These are phyloP conservation scores for Sesamia nonagrioides DNA, from an alignment of 1,140 invertebrate species.

Conservation along the genomic window DNA sequence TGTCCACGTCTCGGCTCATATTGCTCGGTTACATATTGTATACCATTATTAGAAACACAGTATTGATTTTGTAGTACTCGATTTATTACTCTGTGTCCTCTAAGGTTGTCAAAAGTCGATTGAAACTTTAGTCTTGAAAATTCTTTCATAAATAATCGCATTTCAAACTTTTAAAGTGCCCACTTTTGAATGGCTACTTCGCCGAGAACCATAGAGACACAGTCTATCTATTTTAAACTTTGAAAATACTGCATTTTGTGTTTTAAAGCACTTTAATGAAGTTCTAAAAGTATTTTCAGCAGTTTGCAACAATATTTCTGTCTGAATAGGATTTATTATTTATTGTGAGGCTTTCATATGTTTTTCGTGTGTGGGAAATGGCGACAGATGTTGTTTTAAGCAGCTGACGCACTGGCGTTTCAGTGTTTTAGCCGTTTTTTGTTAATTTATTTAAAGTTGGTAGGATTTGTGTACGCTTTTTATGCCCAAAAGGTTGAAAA, in stretches of 20 bases:
- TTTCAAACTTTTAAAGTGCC: slow-evolving; percentile 2
- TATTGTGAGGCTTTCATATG: not conserved
- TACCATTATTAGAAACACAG: too few relatives aligned
- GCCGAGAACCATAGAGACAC: not conserved
- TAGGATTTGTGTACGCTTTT: too few relatives aligned
- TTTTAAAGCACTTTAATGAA: slow-evolving; percentile 32
- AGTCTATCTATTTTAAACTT: slow-evolving; percentile 26
- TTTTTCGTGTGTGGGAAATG: not conserved
- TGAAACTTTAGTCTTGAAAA: not conserved
- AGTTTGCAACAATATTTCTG: slow-evolving; percentile 18
- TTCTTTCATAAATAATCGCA: slow-evolving; percentile 35
- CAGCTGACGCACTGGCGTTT: not conserved
- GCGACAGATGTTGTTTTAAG: not conserved
- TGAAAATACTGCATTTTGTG: slow-evolving; percentile 29
- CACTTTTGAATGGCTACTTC: slow-evolving; percentile 28
- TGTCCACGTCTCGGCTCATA: too few relatives aligned
- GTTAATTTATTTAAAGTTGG: too few relatives aligned
- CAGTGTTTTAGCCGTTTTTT: not conserved
- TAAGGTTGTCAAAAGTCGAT: slow-evolving; percentile 5
- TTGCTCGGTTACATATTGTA: too few relatives aligned
- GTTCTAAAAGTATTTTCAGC: slow-evolving; percentile 31
- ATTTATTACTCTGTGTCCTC: not conserved
- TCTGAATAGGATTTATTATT: slow-evolving; percentile 5
- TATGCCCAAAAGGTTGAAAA: too few relatives aligned
- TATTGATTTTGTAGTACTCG: too few relatives aligned